Conservation (phyloP, 2,888 invertebrate species). For the Pseudoips prasinana region DNA sequence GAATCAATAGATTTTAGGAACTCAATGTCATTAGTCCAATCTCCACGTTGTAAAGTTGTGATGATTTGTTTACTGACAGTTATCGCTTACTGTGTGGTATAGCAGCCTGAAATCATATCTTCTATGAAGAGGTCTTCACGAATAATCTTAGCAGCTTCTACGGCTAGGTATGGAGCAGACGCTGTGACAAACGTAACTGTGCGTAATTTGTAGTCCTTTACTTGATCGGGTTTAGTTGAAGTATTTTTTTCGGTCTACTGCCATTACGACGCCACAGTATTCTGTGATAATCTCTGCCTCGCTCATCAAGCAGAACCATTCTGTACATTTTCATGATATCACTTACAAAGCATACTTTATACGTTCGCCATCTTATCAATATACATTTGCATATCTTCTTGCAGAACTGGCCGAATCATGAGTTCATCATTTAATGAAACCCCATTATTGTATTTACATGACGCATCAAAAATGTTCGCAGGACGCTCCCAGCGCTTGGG, state of each 20-base stretch:
- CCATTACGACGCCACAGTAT: constrained; percentile 1
- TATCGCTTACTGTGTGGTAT: background rate
- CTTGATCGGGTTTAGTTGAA: background rate
- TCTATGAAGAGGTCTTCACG: constrained; percentile 6
- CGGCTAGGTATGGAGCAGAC: background rate
- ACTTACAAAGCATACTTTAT: constrained; percentile 6
- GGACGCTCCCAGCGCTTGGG: too few relatives aligned
- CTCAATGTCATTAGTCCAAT: background rate
- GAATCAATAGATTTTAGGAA: background rate
- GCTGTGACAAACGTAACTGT: constrained; percentile 1
- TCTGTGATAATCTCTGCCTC: constrained; percentile 1
- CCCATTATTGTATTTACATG: constrained; percentile 1
- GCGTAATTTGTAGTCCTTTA: background rate
- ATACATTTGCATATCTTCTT: constrained; percentile 9
- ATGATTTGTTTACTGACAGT: background rate
- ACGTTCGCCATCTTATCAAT: constrained; percentile 11
- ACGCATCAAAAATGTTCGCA: constrained; percentile 4
- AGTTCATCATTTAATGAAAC: constrained; percentile 11
- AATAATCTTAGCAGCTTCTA: constrained; percentile 1
- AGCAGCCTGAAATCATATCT: constrained; percentile 1
- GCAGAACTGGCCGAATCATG: constrained; percentile 7
- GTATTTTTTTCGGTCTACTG: background rate
- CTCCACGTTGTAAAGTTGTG: background rate
- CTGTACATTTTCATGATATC: constrained; percentile 14
- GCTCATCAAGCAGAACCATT: constrained; percentile 1